These are phyloP conservation scores for Macrochelys suwanniensis DNA, from an alignment of 2,797 vertebrate species.

Conservation along the genomic window DNA sequence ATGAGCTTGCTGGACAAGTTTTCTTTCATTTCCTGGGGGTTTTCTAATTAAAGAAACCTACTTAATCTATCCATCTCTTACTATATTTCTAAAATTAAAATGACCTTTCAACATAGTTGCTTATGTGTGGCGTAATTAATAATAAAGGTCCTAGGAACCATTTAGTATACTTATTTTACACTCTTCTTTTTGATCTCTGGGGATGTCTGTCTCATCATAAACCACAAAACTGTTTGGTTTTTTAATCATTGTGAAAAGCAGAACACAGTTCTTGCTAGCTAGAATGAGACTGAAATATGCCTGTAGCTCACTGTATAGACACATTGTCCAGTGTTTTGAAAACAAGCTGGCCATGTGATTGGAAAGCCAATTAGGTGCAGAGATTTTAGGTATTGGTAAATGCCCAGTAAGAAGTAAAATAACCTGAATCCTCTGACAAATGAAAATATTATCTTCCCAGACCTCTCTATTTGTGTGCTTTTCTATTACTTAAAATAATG, in stretches of 20 bases:
- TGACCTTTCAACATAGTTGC: no score
- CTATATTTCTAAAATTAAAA: no score
- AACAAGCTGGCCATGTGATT: background rate
- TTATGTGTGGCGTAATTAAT: no score
- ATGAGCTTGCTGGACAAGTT: no score
- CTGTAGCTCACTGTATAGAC: background rate
- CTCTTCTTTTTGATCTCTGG: background rate
- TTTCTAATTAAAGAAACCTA: no score
- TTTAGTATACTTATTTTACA: background rate
- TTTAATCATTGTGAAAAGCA: background rate
- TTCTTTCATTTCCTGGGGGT: no score
- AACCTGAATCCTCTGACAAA: no score
- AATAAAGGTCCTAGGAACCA: background rate
- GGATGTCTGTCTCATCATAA: background rate
- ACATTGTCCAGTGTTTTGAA: background rate
- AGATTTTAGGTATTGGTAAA: background rate
- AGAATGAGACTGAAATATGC: background rate
- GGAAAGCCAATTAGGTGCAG: background rate
- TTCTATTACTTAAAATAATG: background rate
- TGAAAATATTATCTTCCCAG: no score
- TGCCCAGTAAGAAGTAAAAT: no score
- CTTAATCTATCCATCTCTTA: no score
- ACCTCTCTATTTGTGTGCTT: no score
- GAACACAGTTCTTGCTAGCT: background rate
- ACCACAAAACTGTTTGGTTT: background rate